Percentiles rank a stretch among this genome's conserved stretches.
phyloP scores from a whole-genome alignment of 1,140 invertebrate genomes.

The Papilio helenus region DNA sequence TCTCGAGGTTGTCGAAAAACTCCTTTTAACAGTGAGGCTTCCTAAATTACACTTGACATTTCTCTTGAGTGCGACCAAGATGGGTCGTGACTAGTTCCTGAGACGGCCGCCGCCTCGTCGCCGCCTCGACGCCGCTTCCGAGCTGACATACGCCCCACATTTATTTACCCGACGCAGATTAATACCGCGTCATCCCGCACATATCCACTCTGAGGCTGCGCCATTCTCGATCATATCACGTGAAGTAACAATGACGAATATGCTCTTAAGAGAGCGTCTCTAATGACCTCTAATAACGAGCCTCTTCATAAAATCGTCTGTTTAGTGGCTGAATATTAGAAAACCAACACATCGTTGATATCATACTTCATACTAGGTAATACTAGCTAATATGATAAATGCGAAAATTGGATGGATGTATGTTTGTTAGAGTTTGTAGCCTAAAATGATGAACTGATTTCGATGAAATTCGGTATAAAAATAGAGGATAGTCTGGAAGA shows the following conservation, averaged over 20 bases:
- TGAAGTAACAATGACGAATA: conserved; percentile 37
- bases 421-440: too few species aligned
- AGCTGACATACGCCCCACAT: conserved; percentile 64
- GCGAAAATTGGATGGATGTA: too few species aligned
- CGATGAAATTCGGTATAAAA: too few species aligned
- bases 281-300: conserved; percentile 37
- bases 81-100: conserved; percentile 12
- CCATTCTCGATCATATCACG: conserved; percentile 60
- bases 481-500: too few species aligned
- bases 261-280: conserved; percentile 29
- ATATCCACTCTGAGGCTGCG: conserved; percentile 55
- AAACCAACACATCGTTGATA: too few species aligned
- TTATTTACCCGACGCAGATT: conserved; percentile 73
- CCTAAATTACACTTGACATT: conserved; percentile 26
- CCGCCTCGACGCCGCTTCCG: conserved; percentile 33
- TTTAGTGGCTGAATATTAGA: not conserved
- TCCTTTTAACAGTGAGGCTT: not conserved
- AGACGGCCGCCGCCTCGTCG: conserved; percentile 27
- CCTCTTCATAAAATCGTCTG: conserved; percentile 19
- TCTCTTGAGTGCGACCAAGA: conserved; percentile 6
- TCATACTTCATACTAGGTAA: too few species aligned
- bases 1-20: conserved; percentile 7
- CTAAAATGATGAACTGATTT: too few species aligned
- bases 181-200: conserved; percentile 68
- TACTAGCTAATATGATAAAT: too few species aligned